Evolutionary conservation across 2,113 vertebrate genomes (phyloP), one percentile per base, ranked within the genome.

Genomic region (Gadus chalcogrammus): DNA sequence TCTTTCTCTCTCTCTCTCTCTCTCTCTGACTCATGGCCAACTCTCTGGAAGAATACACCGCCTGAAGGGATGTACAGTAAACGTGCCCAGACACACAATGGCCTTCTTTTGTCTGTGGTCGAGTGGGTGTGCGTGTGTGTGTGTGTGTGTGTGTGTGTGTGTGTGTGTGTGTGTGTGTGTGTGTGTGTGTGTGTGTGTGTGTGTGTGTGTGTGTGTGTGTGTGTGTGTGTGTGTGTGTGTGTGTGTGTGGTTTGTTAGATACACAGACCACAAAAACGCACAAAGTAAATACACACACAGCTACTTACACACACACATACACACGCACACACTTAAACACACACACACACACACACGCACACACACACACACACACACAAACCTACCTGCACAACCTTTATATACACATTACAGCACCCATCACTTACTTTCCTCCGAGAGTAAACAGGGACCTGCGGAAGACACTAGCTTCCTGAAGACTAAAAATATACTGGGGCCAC

Each of bases 401-500:
- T 42, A 35, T 52, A 22, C 27, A 48, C 15, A 15, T 61, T 55
- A 35, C 27, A 42, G 62, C 66, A 68, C 31, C n/a, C 55, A 56
- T 5, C 18, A 61, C 68, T 0, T 22, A 65, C 35, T 42, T 9
- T 15, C 61, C 1, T 1, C 63, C 17, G 4, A 6, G 6, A 28
- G 7, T n/a, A 17, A 16, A 52, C 58, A 69, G 61, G 13, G 42
- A 71, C 13, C 13, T 24, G 73, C 65, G 74, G 68, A 63, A 65
- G n/a, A 17, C 17, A n/a, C n/a, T 13, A 17, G 55, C n/a, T 58
- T 58, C 55, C 55, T 58, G 55, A 17, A 6, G 22, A 67, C 82
- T 88, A 88, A 85, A 91, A 88, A 90, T 88, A 91, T 68, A 48
- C 42, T 48, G 42, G 42, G 42, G 42, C 42, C 42, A 12, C 42